Evolutionary conservation across 2,888 invertebrate species (phyloP).

Genomic region (Dermolepida albohirtum): DNA sequence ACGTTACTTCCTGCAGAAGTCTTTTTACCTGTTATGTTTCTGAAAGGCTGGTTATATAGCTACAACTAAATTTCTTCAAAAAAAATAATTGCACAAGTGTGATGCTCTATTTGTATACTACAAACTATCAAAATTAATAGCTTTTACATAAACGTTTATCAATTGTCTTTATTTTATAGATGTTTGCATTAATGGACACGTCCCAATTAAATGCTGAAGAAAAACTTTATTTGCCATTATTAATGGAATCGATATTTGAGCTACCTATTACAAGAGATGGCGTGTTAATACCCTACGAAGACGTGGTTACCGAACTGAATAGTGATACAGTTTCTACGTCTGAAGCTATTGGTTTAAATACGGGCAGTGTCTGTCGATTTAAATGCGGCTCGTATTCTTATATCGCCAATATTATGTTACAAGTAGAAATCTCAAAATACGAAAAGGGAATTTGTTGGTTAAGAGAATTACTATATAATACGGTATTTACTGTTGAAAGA

Average conservation of each 20-base stretch:
- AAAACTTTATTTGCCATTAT: conserved; percentile 80
- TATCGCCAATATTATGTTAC: conserved; percentile 73
- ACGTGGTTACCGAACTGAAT: conserved; percentile 83
- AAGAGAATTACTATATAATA: conserved; percentile 78
- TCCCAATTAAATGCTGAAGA: conserved; percentile 69
- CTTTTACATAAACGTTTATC: too few relatives aligned
- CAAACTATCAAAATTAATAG: too few relatives aligned
- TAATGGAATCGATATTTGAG: conserved; percentile 81
- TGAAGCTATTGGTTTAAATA: conserved; percentile 75
- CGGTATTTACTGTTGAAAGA: conserved; percentile 79
- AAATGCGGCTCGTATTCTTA: conserved; percentile 80
- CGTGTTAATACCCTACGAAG: conserved; percentile 71
- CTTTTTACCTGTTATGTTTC: too few relatives aligned
- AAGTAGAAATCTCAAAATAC: conserved; percentile 84
- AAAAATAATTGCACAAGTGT: too few relatives aligned
- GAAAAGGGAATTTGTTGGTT: conserved; percentile 81
- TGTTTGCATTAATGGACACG: conserved; percentile 80
- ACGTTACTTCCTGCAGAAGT: too few relatives aligned
- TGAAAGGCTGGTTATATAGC: too few relatives aligned
- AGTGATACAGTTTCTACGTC: conserved; percentile 76
- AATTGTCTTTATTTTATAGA: conserved; percentile 64
- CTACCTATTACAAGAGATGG: conserved; percentile 75
- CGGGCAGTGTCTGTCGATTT: conserved; percentile 68
- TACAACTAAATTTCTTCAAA: too few relatives aligned
- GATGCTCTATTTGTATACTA: too few relatives aligned